Evolutionary conservation across 2,888 invertebrate species (phyloP).

Genomic region (Andrena flavipes): DNA sequence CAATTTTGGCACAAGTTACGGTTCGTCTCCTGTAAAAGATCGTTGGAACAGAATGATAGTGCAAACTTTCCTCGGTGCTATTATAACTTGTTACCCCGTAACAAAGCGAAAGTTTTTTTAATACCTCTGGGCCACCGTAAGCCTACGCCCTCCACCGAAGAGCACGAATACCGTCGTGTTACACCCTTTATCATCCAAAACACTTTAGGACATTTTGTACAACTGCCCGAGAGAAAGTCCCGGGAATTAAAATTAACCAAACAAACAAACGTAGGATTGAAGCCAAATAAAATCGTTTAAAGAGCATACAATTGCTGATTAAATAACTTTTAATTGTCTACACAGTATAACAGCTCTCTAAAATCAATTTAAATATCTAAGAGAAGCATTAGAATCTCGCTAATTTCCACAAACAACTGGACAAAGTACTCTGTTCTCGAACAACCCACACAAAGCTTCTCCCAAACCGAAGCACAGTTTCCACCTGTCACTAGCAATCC

Average conservation of each 20-base stretch:
- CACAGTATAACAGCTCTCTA: no score
- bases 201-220: conserved; percentile 15
- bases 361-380: no score
- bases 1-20: conserved; percentile 26
- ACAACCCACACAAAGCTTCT: no score
- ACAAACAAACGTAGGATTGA: no score
- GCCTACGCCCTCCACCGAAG: conserved; percentile 22
- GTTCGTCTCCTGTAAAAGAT: conserved; percentile 38
- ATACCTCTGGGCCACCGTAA: conserved; percentile 38
- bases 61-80: conserved; percentile 38
- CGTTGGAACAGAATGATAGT: conserved; percentile 35
- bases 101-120: conserved; percentile 55
- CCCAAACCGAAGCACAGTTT: no score
- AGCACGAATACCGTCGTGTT: not conserved
- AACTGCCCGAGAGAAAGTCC: not conserved
- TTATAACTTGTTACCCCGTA: conserved; percentile 54
- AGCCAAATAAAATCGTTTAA: no score
- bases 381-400: no score
- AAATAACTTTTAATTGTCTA: not conserved
- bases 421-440: no score
- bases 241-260: not conserved
- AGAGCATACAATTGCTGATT: not conserved
- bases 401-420: no score
- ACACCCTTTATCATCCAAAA: not conserved
- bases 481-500: no score